Evolutionary conservation across 2,113 vertebrate genomes (phyloP).

Genomic region (Agapornis roseicollis): DNA sequence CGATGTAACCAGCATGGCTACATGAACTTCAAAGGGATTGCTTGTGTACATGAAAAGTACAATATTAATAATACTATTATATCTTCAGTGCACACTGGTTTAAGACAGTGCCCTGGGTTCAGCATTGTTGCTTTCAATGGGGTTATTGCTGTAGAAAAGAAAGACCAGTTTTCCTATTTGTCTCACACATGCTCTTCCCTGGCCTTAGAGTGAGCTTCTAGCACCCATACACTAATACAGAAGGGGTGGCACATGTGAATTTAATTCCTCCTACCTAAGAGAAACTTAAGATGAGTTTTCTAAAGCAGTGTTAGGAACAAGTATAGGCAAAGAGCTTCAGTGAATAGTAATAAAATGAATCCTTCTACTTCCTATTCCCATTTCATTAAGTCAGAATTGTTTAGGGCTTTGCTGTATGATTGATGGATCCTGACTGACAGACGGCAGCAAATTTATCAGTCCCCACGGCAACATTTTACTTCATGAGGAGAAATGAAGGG

Average conservation of each 20-base stretch:
- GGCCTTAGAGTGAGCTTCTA: not conserved
- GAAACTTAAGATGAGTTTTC: not conserved
- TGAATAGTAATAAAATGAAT: not conserved
- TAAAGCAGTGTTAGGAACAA: not conserved
- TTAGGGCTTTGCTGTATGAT: not conserved
- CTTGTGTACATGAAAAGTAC: not conserved
- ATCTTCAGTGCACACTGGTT: not conserved
- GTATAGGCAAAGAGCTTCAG: not conserved
- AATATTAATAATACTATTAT: not conserved
- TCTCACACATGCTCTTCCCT: not conserved
- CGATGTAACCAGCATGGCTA: not conserved
- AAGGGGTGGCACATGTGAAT: not conserved
- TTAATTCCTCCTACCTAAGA: not conserved
- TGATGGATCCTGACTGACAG: constrained; percentile 5
- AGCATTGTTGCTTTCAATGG: not conserved
- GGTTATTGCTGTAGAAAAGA: not conserved
- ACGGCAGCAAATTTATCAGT: not conserved
- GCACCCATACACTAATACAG: not conserved
- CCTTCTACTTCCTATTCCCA: not conserved
- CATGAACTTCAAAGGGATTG: not conserved
- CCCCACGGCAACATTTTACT: not conserved
- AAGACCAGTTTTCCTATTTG: not conserved
- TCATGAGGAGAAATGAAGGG: not conserved
- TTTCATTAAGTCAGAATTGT: not conserved
- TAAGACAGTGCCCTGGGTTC: not conserved